Evolutionary conservation across 1,140 invertebrate species (phyloP).

Genomic region (Pteromalus puparum): DNA sequence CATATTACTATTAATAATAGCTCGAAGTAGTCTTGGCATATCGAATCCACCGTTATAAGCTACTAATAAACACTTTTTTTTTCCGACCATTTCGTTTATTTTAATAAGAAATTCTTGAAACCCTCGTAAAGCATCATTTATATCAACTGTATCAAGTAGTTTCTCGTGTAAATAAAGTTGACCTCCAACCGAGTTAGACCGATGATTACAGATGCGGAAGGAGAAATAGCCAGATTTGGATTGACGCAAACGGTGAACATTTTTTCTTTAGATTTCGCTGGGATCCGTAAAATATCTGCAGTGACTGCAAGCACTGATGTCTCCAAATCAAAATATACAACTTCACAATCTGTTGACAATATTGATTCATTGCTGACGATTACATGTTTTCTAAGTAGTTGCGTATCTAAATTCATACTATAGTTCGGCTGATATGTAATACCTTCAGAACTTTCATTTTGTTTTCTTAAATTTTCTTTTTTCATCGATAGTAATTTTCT

Average conservation of each 20-base stretch:
- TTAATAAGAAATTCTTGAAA: background rate
- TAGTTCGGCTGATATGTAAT: conserved; percentile 24
- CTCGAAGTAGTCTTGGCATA: background rate
- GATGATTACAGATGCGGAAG: background rate
- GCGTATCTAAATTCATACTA: background rate
- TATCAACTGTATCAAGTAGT: background rate
- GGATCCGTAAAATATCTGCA: background rate
- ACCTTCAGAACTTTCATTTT: conserved; percentile 16
- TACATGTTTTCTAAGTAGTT: conserved; percentile 5
- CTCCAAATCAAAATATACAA: conserved; percentile 51
- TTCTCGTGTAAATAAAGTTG: background rate
- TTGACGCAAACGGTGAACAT: background rate
- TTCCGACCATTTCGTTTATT: too few species aligned
- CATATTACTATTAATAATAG: background rate
- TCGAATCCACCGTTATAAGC: conserved; percentile 9
- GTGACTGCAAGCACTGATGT: background rate
- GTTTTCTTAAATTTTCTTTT: conserved; percentile 22
- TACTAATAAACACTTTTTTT: conserved; percentile 23
- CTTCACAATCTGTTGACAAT: background rate
- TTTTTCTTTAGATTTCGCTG: background rate
- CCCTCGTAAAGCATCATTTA: background rate
- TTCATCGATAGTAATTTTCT: conserved; percentile 13
- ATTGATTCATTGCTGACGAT: background rate
- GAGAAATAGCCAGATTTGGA: background rate
- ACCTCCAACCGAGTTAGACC: background rate